These are phyloP conservation scores for Nothoprocta perdicaria DNA, from an alignment of 2,113 vertebrate species.

Conservation along the genomic window DNA sequence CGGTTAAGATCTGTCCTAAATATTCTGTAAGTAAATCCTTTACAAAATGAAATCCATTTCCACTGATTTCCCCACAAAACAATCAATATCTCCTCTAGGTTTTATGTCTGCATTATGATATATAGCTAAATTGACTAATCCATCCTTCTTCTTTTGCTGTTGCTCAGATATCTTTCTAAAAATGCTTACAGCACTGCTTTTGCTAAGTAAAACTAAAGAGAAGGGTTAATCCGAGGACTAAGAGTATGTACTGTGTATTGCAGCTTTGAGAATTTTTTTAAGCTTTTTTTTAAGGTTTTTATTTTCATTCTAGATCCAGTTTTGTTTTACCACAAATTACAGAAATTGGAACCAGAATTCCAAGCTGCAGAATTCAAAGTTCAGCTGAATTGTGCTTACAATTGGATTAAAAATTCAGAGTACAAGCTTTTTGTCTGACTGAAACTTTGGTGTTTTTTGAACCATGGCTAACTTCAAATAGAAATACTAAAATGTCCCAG, in stretches of 20 bases:
- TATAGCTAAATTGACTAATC: constrained; percentile 6
- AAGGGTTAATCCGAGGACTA: constrained; percentile 19
- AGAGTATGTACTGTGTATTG: neutral
- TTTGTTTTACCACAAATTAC: neutral
- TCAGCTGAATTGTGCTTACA: neutral
- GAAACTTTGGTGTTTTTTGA: neutral
- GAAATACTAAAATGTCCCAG: neutral
- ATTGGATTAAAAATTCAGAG: neutral
- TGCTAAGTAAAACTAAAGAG: constrained; percentile 17
- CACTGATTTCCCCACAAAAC: constrained; percentile 23
- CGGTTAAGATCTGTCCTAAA: neutral
- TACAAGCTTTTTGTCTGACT: neutral
- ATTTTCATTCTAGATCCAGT: neutral
- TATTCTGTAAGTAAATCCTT: neutral
- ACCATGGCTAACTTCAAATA: neutral
- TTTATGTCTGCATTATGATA: constrained; percentile 18
- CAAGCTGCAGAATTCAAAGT: neutral
- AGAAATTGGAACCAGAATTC: neutral
- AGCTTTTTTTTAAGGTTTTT: too few relatives aligned
- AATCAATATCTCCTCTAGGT: constrained; percentile 29
- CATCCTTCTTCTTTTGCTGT: neutral
- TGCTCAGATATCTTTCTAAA: constrained; percentile 32
- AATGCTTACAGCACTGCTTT: constrained; percentile 8
- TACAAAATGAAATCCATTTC: constrained; percentile 39
- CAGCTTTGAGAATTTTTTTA: neutral